Base-by-base conservation (phyloP, 2,888 invertebrate species). In the Ariolimax columbianus region DNA sequence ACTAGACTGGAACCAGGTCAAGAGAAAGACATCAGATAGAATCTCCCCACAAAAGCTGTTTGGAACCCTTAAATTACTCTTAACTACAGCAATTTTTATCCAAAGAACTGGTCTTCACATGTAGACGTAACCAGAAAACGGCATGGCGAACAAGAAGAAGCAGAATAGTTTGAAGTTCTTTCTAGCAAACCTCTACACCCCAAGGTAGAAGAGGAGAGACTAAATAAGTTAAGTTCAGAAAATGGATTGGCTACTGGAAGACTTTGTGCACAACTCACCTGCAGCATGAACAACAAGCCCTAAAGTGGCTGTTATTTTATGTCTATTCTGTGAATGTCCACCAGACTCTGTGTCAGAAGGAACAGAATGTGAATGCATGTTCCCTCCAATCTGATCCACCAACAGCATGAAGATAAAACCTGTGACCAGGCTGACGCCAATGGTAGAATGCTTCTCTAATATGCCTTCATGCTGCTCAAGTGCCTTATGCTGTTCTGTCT, bases 261-360 rank as follows among this genome's bases (percentile, higher is more conserved):
- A 73, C 19, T n/a, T n/a, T 38, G n/a, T 9, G 30, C 19, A 47
- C 3, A 63, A 70, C 82, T 93, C 92, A 97, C 97, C 97, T 89
- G 99, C 99, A 0, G 99, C 99, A 94, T 99, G 99, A 0, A 99
- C 99, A 0, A 99, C 98, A 7, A 99, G 95, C 0, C 99, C 99
- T 0, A 99, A 95, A 0, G 99, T 99, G 0, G 99, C 98, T 0
- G 99, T 99, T 68, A 98, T 96, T 89, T 95, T 95, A 85, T 94
- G 91, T 85, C 94, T 89, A 86, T 92, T 92, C 68, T 92, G 92
- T 23, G 86, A 86, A 38, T 90, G 90, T 33, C 87, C 83, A 75
- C 92, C 91, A 78, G 91, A 89, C 90, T 95, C 95, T 84, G 93
- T 86, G 92, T 95, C 95, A 30, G 78, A 59, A 3, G 89, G 23